Percentiles rank a stretch among this genome's conserved stretches.
Conservation (phyloP, 2,888 invertebrate species). For the Philaethria dido region DNA sequence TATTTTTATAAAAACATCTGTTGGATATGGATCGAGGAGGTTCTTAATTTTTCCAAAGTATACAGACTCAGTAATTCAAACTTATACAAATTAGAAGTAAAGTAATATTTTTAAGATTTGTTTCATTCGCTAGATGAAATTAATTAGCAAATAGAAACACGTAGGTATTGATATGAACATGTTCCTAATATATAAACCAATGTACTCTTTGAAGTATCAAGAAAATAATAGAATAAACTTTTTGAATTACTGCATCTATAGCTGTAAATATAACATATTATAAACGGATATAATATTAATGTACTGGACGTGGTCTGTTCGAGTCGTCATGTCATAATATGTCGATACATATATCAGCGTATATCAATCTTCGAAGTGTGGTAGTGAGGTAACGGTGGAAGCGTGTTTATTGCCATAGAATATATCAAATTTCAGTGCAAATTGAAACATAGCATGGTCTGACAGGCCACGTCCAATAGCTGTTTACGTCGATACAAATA, state of each 20-base stretch:
- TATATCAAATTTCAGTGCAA: conserved; percentile 20
- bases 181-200: neutral
- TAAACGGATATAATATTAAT: neutral
- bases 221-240: neutral
- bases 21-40: neutral
- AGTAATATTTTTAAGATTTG: neutral
- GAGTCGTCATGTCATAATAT: conserved; percentile 1
- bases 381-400: neutral
- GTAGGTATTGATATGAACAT: neutral
- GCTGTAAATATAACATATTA: neutral
- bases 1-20: neutral
- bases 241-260: conserved; percentile 8
- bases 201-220: too few relatives aligned
- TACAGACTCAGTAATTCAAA: conserved; percentile 9
- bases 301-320: conserved; percentile 7
- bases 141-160: neutral
- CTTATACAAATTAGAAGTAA: neutral
- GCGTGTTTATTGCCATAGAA: conserved; percentile 1
- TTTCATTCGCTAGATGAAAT: neutral
- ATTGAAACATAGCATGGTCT: conserved; percentile 15
- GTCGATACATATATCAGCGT: neutral
- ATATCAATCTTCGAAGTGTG: neutral
- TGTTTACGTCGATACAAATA: neutral
- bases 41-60: neutral
- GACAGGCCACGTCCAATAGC: conserved; percentile 14